These are phyloP conservation scores for Lutraria rhynchaena DNA, from an alignment of 1,140 invertebrate genomes.

Conservation along the genomic window DNA sequence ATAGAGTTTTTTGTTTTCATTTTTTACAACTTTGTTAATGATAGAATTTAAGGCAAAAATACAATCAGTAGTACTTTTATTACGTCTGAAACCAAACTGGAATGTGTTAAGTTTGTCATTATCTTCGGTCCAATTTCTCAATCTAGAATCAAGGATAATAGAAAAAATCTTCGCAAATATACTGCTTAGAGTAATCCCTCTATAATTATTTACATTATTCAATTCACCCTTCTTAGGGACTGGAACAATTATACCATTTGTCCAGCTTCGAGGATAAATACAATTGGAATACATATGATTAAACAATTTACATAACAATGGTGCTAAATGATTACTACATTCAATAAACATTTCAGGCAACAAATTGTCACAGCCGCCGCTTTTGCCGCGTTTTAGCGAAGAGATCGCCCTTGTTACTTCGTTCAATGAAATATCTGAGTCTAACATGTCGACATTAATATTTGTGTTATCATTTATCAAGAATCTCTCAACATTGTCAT, in stretches of 20 bases:
- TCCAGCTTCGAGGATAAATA: too few relatives aligned
- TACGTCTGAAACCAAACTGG: slow-evolving; percentile 26
- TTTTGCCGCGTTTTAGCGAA: too few relatives aligned
- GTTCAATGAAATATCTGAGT: neutral
- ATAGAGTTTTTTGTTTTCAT: slow-evolving; percentile 11
- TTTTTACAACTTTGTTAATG: slow-evolving; percentile 26
- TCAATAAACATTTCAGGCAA: too few relatives aligned
- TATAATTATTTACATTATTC: slow-evolving; percentile 39
- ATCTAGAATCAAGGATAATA: neutral
- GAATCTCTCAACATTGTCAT: neutral
- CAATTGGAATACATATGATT: too few relatives aligned
- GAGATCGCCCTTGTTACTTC: slow-evolving; percentile 7
- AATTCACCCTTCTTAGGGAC: too few relatives aligned
- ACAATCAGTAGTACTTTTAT: slow-evolving; percentile 34
- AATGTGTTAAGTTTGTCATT: neutral
- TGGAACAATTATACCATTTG: too few relatives aligned
- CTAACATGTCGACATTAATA: neutral
- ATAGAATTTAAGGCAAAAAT: slow-evolving; percentile 38
- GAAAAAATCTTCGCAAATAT: slow-evolving; percentile 30
- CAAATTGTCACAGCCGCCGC: too few relatives aligned
- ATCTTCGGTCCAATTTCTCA: neutral
- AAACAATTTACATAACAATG: too few relatives aligned
- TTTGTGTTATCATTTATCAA: neutral
- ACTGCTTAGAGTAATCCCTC: slow-evolving; percentile 27
- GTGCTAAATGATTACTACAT: too few relatives aligned